Percentiles rank a stretch among this genome's conserved stretches.
Evolutionary conservation across 2,888 invertebrate species (phyloP).

Genomic region (Ennomos erosarius): DNA sequence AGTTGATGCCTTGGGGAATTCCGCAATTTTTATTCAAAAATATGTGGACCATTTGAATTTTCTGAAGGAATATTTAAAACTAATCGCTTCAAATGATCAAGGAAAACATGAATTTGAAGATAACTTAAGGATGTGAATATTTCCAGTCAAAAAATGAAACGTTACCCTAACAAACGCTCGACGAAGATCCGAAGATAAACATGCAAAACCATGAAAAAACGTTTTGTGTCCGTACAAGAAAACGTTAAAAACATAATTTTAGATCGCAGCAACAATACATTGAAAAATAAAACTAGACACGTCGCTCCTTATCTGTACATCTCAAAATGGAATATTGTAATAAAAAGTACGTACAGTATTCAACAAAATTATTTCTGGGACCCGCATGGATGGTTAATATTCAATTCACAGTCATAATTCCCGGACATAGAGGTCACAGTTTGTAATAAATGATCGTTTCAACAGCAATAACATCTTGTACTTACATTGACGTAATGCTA

Average conservation of each 20-base stretch:
- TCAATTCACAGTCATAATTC: conserved; percentile 56
- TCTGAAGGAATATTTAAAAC: conserved; percentile 11
- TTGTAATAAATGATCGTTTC: conserved; percentile 42
- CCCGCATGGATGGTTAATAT: conserved; percentile 42
- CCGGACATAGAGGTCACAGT: conserved; percentile 54
- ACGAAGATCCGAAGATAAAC: conserved; percentile 47
- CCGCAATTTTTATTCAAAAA: conserved; percentile 21
- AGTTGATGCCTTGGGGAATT: conserved; percentile 39
- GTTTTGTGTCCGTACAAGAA: conserved; percentile 67
- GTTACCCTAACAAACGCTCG: conserved; percentile 44
- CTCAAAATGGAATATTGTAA: conserved; percentile 72
- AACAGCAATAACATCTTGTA: conserved; percentile 53
- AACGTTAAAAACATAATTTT: conserved; percentile 62
- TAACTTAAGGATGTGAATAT: conserved; percentile 22
- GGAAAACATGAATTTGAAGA: conserved; percentile 42
- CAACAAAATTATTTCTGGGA: conserved; percentile 42
- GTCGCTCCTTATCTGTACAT: conserved; percentile 69
- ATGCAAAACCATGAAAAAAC: conserved; percentile 58
- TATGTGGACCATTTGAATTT: conserved; percentile 5
- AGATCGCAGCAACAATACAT: conserved; percentile 66
- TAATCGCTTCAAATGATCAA: conserved; percentile 40
- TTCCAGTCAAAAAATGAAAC: conserved; percentile 26
- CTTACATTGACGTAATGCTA: conserved; percentile 69
- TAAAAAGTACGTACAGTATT: conserved; percentile 67
- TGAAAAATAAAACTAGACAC: conserved; percentile 69